These are phyloP conservation scores for Cydia strobilella DNA, from an alignment of 1,140 invertebrate species.

Conservation along the genomic window DNA sequence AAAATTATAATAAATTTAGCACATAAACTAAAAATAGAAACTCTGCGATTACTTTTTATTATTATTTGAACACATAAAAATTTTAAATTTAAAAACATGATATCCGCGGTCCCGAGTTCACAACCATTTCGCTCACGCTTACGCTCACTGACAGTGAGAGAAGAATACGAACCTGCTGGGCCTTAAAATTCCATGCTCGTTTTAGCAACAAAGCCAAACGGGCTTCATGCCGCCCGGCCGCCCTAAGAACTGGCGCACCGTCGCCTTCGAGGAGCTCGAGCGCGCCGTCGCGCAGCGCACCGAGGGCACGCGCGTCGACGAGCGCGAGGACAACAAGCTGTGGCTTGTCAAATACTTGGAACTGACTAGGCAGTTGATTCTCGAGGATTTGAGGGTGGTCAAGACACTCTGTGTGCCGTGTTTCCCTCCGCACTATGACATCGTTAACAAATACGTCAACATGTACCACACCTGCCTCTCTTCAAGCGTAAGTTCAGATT, in stretches of 20 bases:
- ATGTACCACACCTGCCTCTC: conserved; percentile 97
- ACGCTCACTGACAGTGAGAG: no score
- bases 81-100: no score
- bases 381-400: conserved; percentile 95
- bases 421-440: conserved; percentile 97
- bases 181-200: no score
- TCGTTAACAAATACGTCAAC: conserved; percentile 93
- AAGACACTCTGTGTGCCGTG: conserved; percentile 96
- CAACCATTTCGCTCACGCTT: no score
- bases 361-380: conserved; percentile 91
- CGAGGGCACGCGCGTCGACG: conserved; percentile 95
- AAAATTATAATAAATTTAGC: no score
- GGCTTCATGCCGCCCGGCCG: conserved; percentile 96
- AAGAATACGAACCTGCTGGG: no score
- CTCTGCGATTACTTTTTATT: no score
- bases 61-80: no score
- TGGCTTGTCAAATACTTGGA: conserved; percentile 93
- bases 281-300: conserved; percentile 91
- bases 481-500: conserved; percentile 88
- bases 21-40: no score
- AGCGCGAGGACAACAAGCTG: conserved; percentile 94
- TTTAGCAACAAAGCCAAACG: conserved; percentile 87
- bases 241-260: conserved; percentile 95
- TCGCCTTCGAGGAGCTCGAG: conserved; percentile 91
- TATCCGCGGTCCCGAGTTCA: no score